A percentile compares a stretch with the other conserved stretches of the same genome.
These are phyloP conservation scores for Argyra leucocephala DNA, from an alignment of 2,888 invertebrate genomes.

Conservation along the genomic window DNA sequence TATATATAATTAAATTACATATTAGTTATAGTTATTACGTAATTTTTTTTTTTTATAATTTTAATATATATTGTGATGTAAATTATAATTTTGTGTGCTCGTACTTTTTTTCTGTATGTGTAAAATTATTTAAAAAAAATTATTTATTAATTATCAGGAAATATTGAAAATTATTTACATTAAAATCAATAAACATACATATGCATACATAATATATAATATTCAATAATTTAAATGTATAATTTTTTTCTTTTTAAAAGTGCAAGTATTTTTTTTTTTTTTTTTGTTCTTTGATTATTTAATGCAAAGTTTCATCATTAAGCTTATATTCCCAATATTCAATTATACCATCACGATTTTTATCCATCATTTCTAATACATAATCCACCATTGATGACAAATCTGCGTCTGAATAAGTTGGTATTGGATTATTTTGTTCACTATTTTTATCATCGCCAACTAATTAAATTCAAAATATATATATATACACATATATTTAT, in stretches of 20 bases:
- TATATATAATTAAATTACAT: no score
- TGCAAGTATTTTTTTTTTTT: not conserved
- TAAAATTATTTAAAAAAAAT: no score
- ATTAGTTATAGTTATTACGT: no score
- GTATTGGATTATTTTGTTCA: not conserved
- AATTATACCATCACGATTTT: slow-evolving; percentile 65
- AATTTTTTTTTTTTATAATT: no score
- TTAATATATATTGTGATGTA: no score
- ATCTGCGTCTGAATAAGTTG: slow-evolving; percentile 47
- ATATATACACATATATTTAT: not conserved
- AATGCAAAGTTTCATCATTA: slow-evolving; percentile 25
- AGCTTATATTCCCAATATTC: slow-evolving; percentile 53
- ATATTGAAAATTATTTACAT: no score
- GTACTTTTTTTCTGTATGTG: no score
- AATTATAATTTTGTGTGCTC: no score
- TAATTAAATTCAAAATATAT: not conserved
- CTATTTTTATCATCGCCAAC: slow-evolving; percentile 36
- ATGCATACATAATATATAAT: no score
- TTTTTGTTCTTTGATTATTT: not conserved
- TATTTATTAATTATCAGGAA: no score
- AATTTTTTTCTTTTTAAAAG: not conserved
- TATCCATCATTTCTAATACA: slow-evolving; percentile 56
- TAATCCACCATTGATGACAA: slow-evolving; percentile 51
- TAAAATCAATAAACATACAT: no score
- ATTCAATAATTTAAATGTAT: not conserved